These are phyloP conservation scores for Cyprichromis sp. DNA, from an alignment of 2,113 vertebrate genomes.

Conservation along the genomic window DNA sequence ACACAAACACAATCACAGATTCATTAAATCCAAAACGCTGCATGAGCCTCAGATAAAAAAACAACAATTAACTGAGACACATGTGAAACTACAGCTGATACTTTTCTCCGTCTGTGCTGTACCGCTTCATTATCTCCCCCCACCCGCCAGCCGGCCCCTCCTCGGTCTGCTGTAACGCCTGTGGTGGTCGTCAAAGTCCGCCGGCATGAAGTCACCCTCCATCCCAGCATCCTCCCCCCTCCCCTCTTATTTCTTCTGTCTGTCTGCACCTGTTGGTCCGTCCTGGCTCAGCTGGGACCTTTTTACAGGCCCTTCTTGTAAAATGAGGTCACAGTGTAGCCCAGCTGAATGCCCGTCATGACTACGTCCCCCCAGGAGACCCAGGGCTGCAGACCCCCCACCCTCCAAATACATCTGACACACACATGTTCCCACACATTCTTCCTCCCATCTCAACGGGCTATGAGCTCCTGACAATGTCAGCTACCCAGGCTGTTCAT, in stretches of 20 bases:
- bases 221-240: neutral
- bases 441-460: neutral
- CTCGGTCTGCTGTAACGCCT: neutral
- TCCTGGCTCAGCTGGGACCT: neutral
- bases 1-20: neutral
- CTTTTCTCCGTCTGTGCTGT: neutral
- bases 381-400: constrained; percentile 9
- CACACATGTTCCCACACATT: neutral
- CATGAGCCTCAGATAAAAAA: neutral
- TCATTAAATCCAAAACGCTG: neutral
- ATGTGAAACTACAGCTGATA: neutral
- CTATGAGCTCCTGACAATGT: neutral
- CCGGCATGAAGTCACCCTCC: constrained; percentile 39
- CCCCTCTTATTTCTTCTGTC: neutral
- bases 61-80: neutral
- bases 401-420: constrained; percentile 22
- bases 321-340: constrained; percentile 57
- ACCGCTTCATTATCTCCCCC: neutral
- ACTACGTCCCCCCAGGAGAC: neutral
- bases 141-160: neutral
- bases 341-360: constrained; percentile 43
- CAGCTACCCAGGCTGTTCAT: neutral
- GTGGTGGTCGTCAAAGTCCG: constrained; percentile 12
- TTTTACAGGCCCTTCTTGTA: constrained; percentile 38
- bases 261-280: constrained; percentile 47